Evolutionary conservation across 2,797 vertebrate species (phyloP), one percentile per base, ranked within the genome.

Genomic region (Simalia tracyae): DNA sequence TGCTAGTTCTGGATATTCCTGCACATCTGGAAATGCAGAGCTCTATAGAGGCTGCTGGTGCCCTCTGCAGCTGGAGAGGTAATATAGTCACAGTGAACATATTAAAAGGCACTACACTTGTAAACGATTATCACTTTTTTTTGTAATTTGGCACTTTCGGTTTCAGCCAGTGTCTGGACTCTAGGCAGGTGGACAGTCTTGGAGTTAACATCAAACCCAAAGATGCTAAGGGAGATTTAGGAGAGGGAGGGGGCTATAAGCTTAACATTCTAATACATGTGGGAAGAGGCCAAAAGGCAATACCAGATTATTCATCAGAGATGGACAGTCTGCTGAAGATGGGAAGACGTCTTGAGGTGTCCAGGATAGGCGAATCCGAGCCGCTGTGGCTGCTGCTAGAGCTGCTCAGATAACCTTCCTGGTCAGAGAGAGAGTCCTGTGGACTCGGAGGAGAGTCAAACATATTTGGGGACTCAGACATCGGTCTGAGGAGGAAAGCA

Each of bases 281-380:
- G 90, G 88, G 94, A 86, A 93, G 94, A 94, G 94, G 76, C 89
- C 94, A 91, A 61, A 42, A 96, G 88, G 72, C 94, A 46, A 94
- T 95, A 95, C 96, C 96, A 95, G 93, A 96, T 98, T 98, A 99
- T 96, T 99, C 99, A 24, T 99, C 99, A 4, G 99, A 99, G 98
- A 99, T 98, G 96, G 99, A 99, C 94, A 99, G 98, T 98, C 99
- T 99, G 98, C 99, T 99, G 97, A 99, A 99, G 98, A 99, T 99
- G 96, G 99, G 99, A 94, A 99, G 98, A 96, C 99, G 98, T 96
- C 98, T 98, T 96, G 98, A 98, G 97, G 98, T 98, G 98, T 99
- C 99, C 96, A 99, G 98, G 97, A 98, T 97, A 11, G 99, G 99
- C 60, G 99, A 99, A 97, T 99, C 99, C 0, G 99, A 99, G 96